These are phyloP conservation scores for Microdon myrmicae DNA, from an alignment of 2,888 invertebrate species.

Conservation along the genomic window DNA sequence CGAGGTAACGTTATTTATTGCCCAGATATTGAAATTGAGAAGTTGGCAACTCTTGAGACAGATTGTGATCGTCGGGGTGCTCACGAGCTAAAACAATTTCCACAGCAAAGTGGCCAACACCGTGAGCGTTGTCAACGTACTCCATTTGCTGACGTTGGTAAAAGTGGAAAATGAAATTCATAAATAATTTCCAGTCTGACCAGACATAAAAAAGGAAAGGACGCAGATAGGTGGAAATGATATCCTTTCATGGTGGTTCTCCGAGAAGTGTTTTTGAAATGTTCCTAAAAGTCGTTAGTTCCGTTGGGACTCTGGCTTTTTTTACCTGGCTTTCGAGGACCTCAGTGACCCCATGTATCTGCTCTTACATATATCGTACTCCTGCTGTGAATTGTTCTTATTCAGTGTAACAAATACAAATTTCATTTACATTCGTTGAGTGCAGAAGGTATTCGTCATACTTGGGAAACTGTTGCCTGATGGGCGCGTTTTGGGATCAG, in stretches of 20 bases:
- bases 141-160: conserved; percentile 36
- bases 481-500: conserved; percentile 19
- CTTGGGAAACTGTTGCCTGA: conserved; percentile 27
- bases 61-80: conserved; percentile 35
- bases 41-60: conserved; percentile 45
- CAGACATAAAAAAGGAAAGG: conserved; percentile 31
- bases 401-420: conserved; percentile 34
- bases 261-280: conserved; percentile 38
- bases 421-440: conserved; percentile 48
- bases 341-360: conserved; percentile 22
- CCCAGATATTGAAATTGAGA: conserved; percentile 42
- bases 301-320: conserved; percentile 6
- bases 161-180: conserved; percentile 48
- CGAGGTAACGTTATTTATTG: conserved; percentile 37
- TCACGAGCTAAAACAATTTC: background rate
- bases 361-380: conserved; percentile 23
- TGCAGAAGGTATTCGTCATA: conserved; percentile 46
- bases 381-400: conserved; percentile 1
- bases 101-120: conserved; percentile 27
- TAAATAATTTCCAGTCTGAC: conserved; percentile 42
- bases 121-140: conserved; percentile 20
- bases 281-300: conserved; percentile 35
- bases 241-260: conserved; percentile 23
- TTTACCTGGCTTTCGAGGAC: conserved; percentile 6
- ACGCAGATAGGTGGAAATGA: conserved; percentile 46